phyloP scores from a whole-genome alignment of 2,888 invertebrate genomes.

The Dromius quadrimaculatus region DNA sequence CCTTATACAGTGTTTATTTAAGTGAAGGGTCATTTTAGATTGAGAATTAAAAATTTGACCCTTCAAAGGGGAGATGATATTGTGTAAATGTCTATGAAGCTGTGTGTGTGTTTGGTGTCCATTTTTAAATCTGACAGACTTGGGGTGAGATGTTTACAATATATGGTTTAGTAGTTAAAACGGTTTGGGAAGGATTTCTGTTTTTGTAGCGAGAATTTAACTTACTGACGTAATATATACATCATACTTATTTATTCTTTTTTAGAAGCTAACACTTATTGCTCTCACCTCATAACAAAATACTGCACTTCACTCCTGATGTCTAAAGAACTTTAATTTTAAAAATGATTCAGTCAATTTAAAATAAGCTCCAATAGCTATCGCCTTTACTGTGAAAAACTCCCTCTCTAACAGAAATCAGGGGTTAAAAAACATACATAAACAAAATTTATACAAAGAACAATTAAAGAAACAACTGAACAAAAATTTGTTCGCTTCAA shows the following conservation, averaged over 20 bases:
- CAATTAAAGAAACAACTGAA: conserved; percentile 49
- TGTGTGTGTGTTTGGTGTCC: conserved; percentile 9
- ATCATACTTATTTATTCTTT: too few relatives aligned
- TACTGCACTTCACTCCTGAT: too few relatives aligned
- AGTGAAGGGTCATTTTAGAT: conserved; percentile 59
- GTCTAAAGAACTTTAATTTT: too few relatives aligned
- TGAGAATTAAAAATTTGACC: conserved; percentile 58
- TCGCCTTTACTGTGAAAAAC: too few relatives aligned
- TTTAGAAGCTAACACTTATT: too few relatives aligned
- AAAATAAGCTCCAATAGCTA: too few relatives aligned
- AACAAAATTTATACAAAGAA: conserved; percentile 29
- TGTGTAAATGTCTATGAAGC: neutral
- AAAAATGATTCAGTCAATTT: too few relatives aligned
- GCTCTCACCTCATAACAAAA: too few relatives aligned
- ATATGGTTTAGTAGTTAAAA: neutral
- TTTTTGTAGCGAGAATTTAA: too few relatives aligned
- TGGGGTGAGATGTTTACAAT: neutral
- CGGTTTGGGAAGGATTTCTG: too few relatives aligned
- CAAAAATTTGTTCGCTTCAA: conserved; percentile 39
- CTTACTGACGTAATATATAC: too few relatives aligned
- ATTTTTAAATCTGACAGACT: conserved; percentile 16
- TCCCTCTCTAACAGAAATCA: neutral
- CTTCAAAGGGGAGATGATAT: conserved; percentile 44
- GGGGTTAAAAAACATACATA: neutral
- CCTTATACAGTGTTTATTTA: conserved; percentile 59